Percentiles rank a stretch among this genome's conserved stretches.
Conservation (phyloP, 2,888 invertebrate genomes). For the Ashinkailepas kermadecensis region DNA sequence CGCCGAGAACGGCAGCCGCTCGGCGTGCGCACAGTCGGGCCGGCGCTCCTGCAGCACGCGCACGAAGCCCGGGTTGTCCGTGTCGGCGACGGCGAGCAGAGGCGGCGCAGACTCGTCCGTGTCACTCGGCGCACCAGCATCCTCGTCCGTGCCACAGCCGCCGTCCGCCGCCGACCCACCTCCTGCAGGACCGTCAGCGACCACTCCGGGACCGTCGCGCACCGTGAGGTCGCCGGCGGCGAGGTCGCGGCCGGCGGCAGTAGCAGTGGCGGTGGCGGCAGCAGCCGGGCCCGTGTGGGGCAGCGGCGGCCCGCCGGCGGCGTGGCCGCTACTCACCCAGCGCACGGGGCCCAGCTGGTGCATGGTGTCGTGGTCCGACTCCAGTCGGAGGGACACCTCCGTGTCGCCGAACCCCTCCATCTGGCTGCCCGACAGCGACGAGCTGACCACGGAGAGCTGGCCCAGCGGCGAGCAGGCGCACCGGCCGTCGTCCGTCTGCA, state of each 20-base stretch:
- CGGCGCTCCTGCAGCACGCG: neutral
- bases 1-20: neutral
- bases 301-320: too few species aligned
- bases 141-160: neutral
- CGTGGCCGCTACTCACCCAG: neutral
- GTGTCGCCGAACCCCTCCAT: slow-evolving; percentile 9
- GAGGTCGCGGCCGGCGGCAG: too few species aligned
- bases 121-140: neutral
- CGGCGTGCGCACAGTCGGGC: neutral
- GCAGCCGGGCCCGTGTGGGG: too few species aligned
- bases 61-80: neutral
- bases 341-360: neutral
- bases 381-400: neutral
- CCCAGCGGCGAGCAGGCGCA: neutral
- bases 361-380: neutral
- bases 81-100: neutral
- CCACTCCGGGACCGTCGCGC: too few species aligned
- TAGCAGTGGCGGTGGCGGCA: too few species aligned
- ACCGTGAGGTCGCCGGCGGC: too few species aligned
- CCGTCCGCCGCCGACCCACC: neutral
- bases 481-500: neutral
- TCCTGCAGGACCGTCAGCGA: too few species aligned
- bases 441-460: neutral
- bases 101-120: neutral
- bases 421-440: neutral